Percentiles rank a stretch among this genome's conserved stretches.
phyloP scores from a whole-genome alignment of 2,113 vertebrate species.

The Thalassoma bifasciatum region DNA sequence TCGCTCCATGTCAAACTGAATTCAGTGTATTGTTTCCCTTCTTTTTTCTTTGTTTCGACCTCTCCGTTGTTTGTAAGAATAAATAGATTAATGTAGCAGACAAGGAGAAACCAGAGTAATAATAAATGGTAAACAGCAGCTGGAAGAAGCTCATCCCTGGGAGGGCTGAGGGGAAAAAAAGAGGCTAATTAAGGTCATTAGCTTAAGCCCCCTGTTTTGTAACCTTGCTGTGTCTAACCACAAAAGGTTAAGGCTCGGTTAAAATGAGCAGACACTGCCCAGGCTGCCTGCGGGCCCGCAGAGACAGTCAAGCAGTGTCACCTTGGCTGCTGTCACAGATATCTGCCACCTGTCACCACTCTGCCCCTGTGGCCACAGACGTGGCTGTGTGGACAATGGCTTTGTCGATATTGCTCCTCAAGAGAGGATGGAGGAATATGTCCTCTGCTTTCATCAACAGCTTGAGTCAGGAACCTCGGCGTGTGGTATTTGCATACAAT shows the following conservation, averaged over 20 bases:
- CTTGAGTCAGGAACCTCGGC: conserved; percentile 64
- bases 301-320: conserved; percentile 64
- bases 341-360: conserved; percentile 73
- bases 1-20: background rate
- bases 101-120: background rate
- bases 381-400: conserved; percentile 51
- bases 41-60: background rate
- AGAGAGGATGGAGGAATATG: conserved; percentile 54
- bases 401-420: conserved; percentile 61
- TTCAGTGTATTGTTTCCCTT: conserved; percentile 2
- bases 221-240: conserved; percentile 48
- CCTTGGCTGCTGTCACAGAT: conserved; percentile 74
- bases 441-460: conserved; percentile 74
- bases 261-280: conserved; percentile 50
- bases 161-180: background rate
- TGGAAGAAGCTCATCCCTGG: background rate
- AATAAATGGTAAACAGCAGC: conserved; percentile 6
- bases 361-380: conserved; percentile 45
- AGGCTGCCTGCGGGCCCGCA: conserved; percentile 31
- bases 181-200: conserved; percentile 39
- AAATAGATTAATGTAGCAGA: background rate
- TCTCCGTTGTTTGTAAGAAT: background rate
- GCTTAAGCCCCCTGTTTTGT: conserved; percentile 30
- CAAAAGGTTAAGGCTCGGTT: conserved; percentile 53
- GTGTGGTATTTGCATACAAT: conserved; percentile 74